Conservation (phyloP, 2,113 vertebrate species). For the Rhabdornis inornatus region DNA sequence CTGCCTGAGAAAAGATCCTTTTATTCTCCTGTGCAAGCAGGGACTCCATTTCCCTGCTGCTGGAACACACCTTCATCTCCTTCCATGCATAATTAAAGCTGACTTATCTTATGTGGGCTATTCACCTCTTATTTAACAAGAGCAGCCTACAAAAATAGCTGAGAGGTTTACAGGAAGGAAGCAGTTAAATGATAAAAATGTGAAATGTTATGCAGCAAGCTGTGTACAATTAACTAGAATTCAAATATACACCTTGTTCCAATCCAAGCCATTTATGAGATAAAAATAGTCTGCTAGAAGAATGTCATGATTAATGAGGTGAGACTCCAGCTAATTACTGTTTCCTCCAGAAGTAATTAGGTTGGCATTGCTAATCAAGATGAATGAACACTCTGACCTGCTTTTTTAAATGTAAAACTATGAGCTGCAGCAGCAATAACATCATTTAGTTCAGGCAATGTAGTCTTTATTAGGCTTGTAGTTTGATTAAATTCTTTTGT, state of each 20-base stretch:
- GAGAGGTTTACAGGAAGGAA: constrained; percentile 72
- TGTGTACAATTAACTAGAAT: constrained; percentile 94
- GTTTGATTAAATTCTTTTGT: constrained; percentile 87
- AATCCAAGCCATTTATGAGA: constrained; percentile 96
- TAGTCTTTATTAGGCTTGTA: constrained; percentile 81
- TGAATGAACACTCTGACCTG: constrained; percentile 86
- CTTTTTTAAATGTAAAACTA: constrained; percentile 82
- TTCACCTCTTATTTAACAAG: constrained; percentile 26
- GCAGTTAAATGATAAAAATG: constrained; percentile 80
- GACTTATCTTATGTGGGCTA: constrained; percentile 1
- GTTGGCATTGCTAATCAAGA: constrained; percentile 93
- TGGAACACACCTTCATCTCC: neutral
- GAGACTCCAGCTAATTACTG: constrained; percentile 98
- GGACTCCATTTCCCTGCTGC: neutral
- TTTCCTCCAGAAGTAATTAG: constrained; percentile 98
- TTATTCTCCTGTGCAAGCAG: neutral
- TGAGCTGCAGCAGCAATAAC: constrained; percentile 75
- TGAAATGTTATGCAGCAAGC: constrained; percentile 80
- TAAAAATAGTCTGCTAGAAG: constrained; percentile 96
- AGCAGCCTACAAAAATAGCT: constrained; percentile 3
- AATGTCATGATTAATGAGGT: constrained; percentile 99
- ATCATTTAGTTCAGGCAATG: constrained; percentile 80
- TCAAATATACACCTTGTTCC: constrained; percentile 89
- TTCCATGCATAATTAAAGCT: constrained; percentile 21
- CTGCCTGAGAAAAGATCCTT: neutral